Percentiles rank a stretch among this genome's conserved stretches.
phyloP scores from a whole-genome alignment of 2,797 vertebrate species.

The Chloroceryle inda region DNA sequence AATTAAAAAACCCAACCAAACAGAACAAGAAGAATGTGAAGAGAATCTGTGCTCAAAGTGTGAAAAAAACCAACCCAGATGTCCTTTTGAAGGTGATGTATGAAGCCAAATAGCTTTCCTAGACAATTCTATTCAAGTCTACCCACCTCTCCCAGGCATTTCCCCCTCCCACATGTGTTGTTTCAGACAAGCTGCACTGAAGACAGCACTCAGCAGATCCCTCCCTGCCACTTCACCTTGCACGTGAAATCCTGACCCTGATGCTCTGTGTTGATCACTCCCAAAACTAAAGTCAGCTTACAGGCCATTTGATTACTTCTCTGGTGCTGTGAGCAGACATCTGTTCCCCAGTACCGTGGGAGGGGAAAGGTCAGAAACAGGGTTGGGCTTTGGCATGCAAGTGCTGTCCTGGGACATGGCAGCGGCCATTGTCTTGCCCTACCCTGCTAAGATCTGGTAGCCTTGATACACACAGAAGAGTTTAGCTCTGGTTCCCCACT shows the following conservation, averaged over 20 bases:
- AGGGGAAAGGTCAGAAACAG: background rate
- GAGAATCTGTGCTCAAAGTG: background rate
- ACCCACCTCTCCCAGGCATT: background rate
- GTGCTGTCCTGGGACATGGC: background rate
- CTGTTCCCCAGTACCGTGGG: background rate
- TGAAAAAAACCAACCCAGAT: background rate
- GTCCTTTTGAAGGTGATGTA: background rate
- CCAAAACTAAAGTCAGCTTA: background rate
- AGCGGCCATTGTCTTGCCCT: background rate
- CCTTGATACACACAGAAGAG: background rate
- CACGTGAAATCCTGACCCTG: fast-evolving
- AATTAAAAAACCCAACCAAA: background rate
- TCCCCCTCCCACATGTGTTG: fast-evolving
- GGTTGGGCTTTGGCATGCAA: background rate
- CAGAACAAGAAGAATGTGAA: background rate
- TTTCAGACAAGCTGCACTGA: background rate
- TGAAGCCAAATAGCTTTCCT: background rate
- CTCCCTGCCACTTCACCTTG: background rate
- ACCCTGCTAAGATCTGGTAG: background rate
- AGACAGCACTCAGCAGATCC: background rate
- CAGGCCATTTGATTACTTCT: background rate
- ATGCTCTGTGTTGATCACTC: background rate
- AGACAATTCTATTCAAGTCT: background rate
- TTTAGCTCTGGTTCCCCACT: background rate
- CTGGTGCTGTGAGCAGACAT: background rate